Conservation (phyloP, 2,888 invertebrate genomes). For the Periphyllus acericola region DNA sequence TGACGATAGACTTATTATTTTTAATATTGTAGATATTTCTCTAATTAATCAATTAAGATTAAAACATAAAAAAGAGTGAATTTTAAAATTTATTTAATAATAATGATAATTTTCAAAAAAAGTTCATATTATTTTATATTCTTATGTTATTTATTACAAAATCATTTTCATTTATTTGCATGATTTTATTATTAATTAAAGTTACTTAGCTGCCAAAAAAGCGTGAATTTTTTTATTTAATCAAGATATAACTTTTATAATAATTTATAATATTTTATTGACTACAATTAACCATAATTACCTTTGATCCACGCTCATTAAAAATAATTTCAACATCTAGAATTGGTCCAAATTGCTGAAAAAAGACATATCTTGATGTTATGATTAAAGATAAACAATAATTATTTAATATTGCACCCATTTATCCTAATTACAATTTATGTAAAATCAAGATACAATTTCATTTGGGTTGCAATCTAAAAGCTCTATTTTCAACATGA, state of each 20-base stretch:
- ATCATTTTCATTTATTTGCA: neutral
- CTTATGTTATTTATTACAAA: neutral
- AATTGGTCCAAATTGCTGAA: slow-evolving; percentile 98
- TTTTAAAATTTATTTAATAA: neutral
- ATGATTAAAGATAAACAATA: neutral
- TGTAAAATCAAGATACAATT: slow-evolving; percentile 26
- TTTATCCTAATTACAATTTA: slow-evolving; percentile 18
- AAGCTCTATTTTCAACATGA: slow-evolving; percentile 35
- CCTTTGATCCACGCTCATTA: slow-evolving; percentile 99
- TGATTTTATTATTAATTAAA: slow-evolving; percentile 36
- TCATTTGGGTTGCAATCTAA: slow-evolving; percentile 16
- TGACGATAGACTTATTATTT: neutral
- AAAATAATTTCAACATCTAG: slow-evolving; percentile 99
- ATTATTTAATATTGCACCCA: neutral
- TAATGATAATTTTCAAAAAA: neutral
- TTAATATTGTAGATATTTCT: neutral
- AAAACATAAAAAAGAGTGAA: neutral
- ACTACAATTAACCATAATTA: slow-evolving; percentile 71
- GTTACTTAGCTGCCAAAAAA: slow-evolving; percentile 58
- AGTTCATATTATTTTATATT: neutral
- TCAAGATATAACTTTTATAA: slow-evolving; percentile 40
- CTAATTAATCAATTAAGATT: neutral
- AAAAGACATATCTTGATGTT: slow-evolving; percentile 68
- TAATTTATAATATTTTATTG: slow-evolving; percentile 31
- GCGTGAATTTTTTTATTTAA: slow-evolving; percentile 54